Conservation (phyloP, 2,888 invertebrate genomes). For the Harpalus rubripes region DNA sequence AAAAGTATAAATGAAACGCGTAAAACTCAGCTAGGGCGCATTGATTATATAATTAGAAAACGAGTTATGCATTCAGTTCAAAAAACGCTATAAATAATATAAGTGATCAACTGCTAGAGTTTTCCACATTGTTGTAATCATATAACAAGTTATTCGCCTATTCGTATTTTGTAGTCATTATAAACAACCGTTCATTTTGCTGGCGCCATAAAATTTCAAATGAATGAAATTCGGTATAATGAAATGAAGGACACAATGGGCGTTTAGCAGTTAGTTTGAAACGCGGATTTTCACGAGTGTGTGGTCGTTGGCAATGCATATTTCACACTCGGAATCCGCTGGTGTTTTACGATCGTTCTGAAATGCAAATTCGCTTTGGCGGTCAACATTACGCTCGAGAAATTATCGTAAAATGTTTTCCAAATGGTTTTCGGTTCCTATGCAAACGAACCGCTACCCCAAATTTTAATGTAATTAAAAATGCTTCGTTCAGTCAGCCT, state of each 20-base stretch:
- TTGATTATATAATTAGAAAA: no score
- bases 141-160: no score
- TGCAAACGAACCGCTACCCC: slow-evolving; percentile 11
- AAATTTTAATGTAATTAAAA: slow-evolving; percentile 43
- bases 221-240: slow-evolving; percentile 2
- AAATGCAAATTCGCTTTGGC: slow-evolving; percentile 53
- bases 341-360: slow-evolving; percentile 29
- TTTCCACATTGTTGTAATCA: no score
- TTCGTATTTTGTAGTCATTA: no score
- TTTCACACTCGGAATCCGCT: slow-evolving; percentile 45
- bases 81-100: no score
- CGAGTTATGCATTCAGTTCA: no score
- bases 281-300: slow-evolving; percentile 24
- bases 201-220: background rate
- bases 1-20: no score
- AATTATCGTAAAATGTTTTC: slow-evolving; percentile 55
- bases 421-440: slow-evolving; percentile 35
- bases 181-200: background rate
- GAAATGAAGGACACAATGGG: slow-evolving; percentile 18
- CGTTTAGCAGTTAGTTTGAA: slow-evolving; percentile 41
- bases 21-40: no score
- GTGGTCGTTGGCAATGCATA: slow-evolving; percentile 39
- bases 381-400: slow-evolving; percentile 39
- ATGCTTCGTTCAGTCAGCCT: slow-evolving; percentile 4
- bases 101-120: no score